A percentile compares a stretch with the other conserved stretches of the same genome.
These are phyloP conservation scores for Rhynchomys soricoides DNA, from an alignment of 2,113 vertebrate genomes.

Conservation along the genomic window DNA sequence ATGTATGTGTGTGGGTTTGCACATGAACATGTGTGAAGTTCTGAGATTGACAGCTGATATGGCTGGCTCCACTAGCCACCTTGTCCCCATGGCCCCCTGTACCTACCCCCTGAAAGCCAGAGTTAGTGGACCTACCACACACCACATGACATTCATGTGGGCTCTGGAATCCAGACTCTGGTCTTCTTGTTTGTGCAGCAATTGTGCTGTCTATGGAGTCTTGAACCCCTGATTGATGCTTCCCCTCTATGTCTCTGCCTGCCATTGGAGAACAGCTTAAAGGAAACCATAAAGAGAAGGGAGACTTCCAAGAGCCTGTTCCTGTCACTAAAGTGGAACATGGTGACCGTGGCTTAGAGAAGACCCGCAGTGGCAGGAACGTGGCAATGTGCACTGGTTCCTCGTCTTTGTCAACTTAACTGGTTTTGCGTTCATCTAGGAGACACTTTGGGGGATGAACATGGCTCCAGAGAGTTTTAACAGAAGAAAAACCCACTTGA, in stretches of 20 bases:
- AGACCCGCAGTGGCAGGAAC: neutral
- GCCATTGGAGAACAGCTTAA: neutral
- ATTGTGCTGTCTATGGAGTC: neutral
- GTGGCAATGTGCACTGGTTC: rapidly evolving
- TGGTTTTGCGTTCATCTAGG: neutral
- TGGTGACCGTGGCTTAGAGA: rapidly evolving
- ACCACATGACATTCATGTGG: too few relatives aligned
- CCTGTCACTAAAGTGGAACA: neutral
- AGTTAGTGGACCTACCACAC: neutral
- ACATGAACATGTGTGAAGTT: neutral
- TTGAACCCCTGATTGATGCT: neutral
- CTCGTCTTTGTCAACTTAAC: neutral
- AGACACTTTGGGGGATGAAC: neutral
- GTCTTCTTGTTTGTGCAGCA: neutral
- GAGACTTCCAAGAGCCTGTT: too few relatives aligned
- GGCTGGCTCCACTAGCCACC: neutral
- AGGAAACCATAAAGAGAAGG: neutral
- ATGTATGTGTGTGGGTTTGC: neutral
- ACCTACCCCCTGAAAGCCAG: neutral
- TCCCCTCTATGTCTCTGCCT: neutral
- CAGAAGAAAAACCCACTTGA: neutral
- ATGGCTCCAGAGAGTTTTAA: neutral
- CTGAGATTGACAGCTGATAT: neutral
- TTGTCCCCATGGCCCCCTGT: neutral
- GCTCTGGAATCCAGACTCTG: neutral